Conservation (phyloP, 2,113 vertebrate species). For the Chaetops frenatus region DNA sequence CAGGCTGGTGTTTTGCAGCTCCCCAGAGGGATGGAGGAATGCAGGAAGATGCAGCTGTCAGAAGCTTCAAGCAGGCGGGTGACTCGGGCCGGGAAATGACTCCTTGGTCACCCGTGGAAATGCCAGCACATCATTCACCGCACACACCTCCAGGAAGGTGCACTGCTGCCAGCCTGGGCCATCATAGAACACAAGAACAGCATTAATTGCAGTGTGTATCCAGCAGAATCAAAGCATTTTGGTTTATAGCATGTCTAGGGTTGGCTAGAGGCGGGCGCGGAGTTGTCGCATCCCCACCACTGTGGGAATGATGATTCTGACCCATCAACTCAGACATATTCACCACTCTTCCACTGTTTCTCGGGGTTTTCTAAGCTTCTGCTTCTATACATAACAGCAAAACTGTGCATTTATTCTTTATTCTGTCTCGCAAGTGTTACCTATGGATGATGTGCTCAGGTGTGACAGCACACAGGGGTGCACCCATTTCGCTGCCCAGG, state of each 20-base stretch:
- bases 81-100: neutral
- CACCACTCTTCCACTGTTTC: accelerated
- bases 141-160: neutral
- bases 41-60: neutral
- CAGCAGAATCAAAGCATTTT: accelerated
- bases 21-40: neutral
- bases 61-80: neutral
- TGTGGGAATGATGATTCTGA: accelerated
- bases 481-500: accelerated
- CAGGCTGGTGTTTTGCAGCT: neutral
- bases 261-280: accelerated
- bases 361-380: neutral
- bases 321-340: accelerated
- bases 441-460: neutral
- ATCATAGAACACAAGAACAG: neutral
- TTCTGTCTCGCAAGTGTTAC: neutral
- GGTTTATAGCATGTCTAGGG: accelerated
- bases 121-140: accelerated
- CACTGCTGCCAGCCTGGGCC: neutral
- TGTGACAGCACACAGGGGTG: accelerated
- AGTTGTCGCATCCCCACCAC: neutral
- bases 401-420: neutral
- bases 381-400: neutral
- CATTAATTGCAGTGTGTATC: too few relatives aligned
- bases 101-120: neutral